Base-by-base conservation (phyloP, 2,113 vertebrate species). In the Ardeotis arabs region DNA sequence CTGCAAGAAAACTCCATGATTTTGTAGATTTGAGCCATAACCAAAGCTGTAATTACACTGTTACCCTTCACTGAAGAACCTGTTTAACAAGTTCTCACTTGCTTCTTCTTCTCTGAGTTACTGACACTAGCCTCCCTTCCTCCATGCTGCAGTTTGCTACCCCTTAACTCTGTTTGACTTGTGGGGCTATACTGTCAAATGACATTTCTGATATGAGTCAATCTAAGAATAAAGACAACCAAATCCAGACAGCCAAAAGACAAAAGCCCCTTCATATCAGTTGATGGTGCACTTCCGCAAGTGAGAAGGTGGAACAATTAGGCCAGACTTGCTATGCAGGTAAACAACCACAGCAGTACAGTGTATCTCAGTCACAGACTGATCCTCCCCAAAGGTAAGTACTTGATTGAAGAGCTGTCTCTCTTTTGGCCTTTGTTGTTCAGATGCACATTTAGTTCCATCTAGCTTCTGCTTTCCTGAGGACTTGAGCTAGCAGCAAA, bases 401-500 rank as follows among this genome's bases (percentile, higher is more conserved):
- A 81, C 3, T 35, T 53, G 18, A 8, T 45, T 64, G 59, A 89
- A 74, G n/a, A 64, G 12, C 1, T 50, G 20, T 14, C 39, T 23
- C 0, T 4, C 13, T 55, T 63, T 41, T 0, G 0, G 2, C 17
- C 39, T 74, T 50, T 60, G 35, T 27, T 76, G 6, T 47, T 90
- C 53, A 86, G 67, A 69, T 60, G 89, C 45, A 53, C 41, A 68
- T 56, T 58, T 50, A 53, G 22, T 37, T 9, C 3, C 14, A 35
- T 5, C 12, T 39, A 81, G n/a, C 8, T 11, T 82, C 63, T 27
- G 24, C 25, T 44, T 37, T 87, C 31, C 64, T 49, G 31, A 89
- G 28, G 85, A 69, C 15, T 10, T 16, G 4, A 83, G 28, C 41
- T 52, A 49, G 33, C 19, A 49, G 21, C 9, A 68, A 56, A 89